These are phyloP conservation scores for Corythucha ciliata DNA, from an alignment of 2,888 invertebrate species.

Conservation along the genomic window DNA sequence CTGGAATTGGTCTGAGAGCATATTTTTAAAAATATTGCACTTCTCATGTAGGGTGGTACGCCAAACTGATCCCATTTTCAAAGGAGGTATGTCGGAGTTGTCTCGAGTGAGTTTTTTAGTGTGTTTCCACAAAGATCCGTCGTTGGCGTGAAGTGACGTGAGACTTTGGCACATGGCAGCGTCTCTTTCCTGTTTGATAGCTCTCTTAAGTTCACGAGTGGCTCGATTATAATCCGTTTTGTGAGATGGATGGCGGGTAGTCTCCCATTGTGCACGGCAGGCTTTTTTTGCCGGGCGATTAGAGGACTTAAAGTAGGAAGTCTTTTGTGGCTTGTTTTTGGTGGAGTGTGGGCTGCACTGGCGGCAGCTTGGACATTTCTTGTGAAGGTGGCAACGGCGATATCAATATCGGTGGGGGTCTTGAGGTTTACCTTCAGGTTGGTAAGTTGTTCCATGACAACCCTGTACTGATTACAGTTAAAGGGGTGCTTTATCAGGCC, in stretches of 20 bases:
- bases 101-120: no score
- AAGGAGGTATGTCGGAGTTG: no score
- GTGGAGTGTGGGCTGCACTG: neutral
- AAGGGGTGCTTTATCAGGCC: constrained; percentile 7
- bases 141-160: no score
- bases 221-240: constrained; percentile 14
- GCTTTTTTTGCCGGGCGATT: neutral
- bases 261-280: constrained; percentile 6
- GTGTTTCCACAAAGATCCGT: no score
- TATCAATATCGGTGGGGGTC: constrained; percentile 11
- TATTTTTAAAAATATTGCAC: no score
- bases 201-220: constrained; percentile 13
- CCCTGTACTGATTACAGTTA: neutral
- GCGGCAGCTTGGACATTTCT: no score
- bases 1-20: no score
- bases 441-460: neutral
- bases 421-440: neutral
- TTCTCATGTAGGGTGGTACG: no score
- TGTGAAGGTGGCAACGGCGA: constrained; percentile 1
- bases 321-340: neutral
- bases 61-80: no score
- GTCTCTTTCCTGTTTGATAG: no score
- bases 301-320: neutral
- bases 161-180: no score
- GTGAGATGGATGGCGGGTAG: constrained; percentile 4